Evolutionary conservation across 2,888 invertebrate genomes (phyloP), one percentile per base, ranked within the genome.

Genomic region (Suillia variegata): DNA sequence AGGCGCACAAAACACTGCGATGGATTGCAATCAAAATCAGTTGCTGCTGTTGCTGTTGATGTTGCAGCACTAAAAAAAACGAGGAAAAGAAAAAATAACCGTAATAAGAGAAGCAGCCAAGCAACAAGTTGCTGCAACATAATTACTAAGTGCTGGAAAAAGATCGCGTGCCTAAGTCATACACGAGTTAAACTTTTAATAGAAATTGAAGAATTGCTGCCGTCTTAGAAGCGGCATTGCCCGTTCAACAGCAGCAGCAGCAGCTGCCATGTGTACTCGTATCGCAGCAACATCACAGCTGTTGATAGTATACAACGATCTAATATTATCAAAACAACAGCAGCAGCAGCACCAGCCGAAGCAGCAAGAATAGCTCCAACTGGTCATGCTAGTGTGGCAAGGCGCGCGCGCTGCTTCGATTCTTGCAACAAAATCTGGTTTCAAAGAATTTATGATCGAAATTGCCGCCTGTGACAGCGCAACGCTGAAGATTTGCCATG

Each of bases 151-250:
- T 24, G 22, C 13, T 24, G 17, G n/a, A 22, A 49, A 49, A 49
- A 70, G 71, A 74, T 72, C 72, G 72, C 74, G 74, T 72, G 72
- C 74, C 74, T 67, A 54, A 58, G 47, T 33, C 33, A 26, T 69
- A 71, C 73, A 68, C 70, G 72, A 67, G 74, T 67, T 73, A 74
- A 72, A 72, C 74, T 74, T 74, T 70, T 71, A 21, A 38, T 74
- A 70, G 18, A 31, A 5, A 17, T 8, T 26, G 31, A 24, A 31
- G 31, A 51, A 51, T 51, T n/a, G 50, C 31, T 31, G 50, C 50
- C 22, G 50, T 12, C 31, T 51, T 5, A 31, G 8, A 26, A 4
- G 31, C 26, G 56, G 69, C 71, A 71, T 68, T 69, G 69, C 67
- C 69, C 67, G 63, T 59, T 62, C 61, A 65, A 20, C 24, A 54